A percentile compares a stretch with the other conserved stretches of the same genome.
phyloP scores from a whole-genome alignment of 2,113 vertebrate species.

The Passer montanus region DNA sequence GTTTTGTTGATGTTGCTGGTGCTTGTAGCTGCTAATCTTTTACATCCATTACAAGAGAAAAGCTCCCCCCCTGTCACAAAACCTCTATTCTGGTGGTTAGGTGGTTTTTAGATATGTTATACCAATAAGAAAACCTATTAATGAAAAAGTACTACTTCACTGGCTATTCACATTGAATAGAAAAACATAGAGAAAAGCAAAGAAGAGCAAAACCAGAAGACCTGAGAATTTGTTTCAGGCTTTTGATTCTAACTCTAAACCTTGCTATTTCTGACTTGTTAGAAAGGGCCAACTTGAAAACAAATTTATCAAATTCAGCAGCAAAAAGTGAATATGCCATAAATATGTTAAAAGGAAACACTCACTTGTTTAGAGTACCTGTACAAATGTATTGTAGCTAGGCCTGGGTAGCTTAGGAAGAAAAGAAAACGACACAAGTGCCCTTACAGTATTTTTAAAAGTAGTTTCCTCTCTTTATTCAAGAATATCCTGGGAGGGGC shows the following conservation, averaged over 20 bases:
- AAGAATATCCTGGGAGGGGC: slow-evolving; percentile 24
- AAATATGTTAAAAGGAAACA: neutral
- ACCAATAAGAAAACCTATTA: neutral
- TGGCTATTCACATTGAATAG: neutral
- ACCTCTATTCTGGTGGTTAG: neutral
- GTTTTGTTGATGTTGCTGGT: neutral
- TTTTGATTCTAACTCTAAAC: neutral
- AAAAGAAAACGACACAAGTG: neutral
- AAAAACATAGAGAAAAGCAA: neutral
- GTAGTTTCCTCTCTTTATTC: slow-evolving; percentile 42
- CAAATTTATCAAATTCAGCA: neutral
- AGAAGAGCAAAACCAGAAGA: neutral
- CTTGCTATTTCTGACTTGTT: neutral
- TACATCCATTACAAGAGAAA: neutral
- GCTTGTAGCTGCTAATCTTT: neutral
- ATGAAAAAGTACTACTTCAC: neutral
- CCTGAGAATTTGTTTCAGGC: neutral
- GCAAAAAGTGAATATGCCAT: neutral
- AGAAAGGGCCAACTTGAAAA: neutral
- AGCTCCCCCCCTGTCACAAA: fast-evolving
- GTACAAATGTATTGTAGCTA: neutral
- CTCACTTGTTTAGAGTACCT: neutral
- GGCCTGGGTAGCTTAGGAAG: neutral
- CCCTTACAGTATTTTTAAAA: neutral
- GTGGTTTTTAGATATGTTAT: neutral